phyloP scores from a whole-genome alignment of 2,888 invertebrate species.

The Sipunculus nudus region DNA sequence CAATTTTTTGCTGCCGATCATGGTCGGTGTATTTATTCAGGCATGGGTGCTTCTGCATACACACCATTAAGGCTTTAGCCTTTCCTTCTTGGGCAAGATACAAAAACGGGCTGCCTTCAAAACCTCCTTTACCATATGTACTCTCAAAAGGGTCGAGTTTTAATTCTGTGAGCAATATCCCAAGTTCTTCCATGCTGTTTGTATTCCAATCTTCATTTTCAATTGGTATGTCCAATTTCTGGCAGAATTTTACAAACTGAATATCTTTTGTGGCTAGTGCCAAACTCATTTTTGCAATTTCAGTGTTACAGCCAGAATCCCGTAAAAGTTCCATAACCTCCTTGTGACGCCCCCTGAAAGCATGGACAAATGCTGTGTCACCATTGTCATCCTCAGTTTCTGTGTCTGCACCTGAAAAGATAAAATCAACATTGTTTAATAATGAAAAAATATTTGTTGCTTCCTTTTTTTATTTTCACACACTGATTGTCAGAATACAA shows the following conservation, averaged over 20 bases:
- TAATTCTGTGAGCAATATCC: conserved; percentile 27
- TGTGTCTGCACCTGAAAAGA: conserved; percentile 40
- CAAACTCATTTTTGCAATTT: conserved; percentile 45
- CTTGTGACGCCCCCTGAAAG: conserved; percentile 34
- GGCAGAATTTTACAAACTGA: conserved; percentile 33
- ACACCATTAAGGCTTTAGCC: conserved; percentile 33
- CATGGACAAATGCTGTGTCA: conserved; percentile 45
- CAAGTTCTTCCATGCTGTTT: neutral
- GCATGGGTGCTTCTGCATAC: conserved; percentile 33
- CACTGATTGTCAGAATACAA: too few species aligned
- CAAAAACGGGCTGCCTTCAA: conserved; percentile 43
- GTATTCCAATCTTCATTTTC: conserved; percentile 46
- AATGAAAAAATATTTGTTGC: too few species aligned
- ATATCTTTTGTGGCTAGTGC: conserved; percentile 38
- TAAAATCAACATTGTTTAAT: too few species aligned
- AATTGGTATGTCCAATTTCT: conserved; percentile 38
- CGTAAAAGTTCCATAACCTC: conserved; percentile 31
- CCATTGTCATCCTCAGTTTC: conserved; percentile 45
- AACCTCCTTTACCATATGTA: conserved; percentile 39
- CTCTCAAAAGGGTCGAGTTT: conserved; percentile 41
- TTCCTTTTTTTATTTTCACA: too few species aligned
- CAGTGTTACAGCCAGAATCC: conserved; percentile 38
- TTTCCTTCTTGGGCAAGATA: conserved; percentile 41
- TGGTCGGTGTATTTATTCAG: conserved; percentile 31
- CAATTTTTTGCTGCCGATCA: conserved; percentile 29